Evolutionary conservation across 2,888 invertebrate genomes (phyloP).

Genomic region (Thymelicus acteon): DNA sequence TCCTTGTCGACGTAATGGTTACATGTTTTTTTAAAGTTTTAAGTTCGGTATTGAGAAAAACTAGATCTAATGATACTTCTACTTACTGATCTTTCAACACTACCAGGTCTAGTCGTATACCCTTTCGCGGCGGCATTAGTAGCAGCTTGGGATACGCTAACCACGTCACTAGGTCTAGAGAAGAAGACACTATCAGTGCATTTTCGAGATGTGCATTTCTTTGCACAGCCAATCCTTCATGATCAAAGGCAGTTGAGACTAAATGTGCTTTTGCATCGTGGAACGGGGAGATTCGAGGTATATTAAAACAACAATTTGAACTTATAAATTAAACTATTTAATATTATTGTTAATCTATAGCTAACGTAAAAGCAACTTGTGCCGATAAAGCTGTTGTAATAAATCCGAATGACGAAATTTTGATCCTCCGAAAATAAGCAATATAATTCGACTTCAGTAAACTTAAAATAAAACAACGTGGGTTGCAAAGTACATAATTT

Average conservation of each 20-base stretch:
- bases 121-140: constrained; percentile 91
- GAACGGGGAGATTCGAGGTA: constrained; percentile 85
- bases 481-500: too few species aligned
- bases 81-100: neutral
- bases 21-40: too few species aligned
- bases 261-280: constrained; percentile 84
- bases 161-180: constrained; percentile 84
- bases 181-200: constrained; percentile 87
- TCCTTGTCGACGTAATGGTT: too few species aligned
- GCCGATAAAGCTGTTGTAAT: too few species aligned
- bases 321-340: too few species aligned
- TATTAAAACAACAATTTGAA: neutral
- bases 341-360: neutral
- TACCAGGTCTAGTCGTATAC: constrained; percentile 85
- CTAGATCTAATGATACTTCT: too few species aligned
- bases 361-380: too few species aligned
- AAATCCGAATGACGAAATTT: too few species aligned
- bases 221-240: constrained; percentile 82
- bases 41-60: too few species aligned
- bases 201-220: constrained; percentile 86
- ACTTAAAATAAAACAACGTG: too few species aligned
- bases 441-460: too few species aligned
- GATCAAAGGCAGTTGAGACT: constrained; percentile 81
- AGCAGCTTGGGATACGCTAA: constrained; percentile 89
- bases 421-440: too few species aligned